Evolutionary conservation across 2,113 vertebrate species (phyloP).

Genomic region (Cochlearius cochlearius): DNA sequence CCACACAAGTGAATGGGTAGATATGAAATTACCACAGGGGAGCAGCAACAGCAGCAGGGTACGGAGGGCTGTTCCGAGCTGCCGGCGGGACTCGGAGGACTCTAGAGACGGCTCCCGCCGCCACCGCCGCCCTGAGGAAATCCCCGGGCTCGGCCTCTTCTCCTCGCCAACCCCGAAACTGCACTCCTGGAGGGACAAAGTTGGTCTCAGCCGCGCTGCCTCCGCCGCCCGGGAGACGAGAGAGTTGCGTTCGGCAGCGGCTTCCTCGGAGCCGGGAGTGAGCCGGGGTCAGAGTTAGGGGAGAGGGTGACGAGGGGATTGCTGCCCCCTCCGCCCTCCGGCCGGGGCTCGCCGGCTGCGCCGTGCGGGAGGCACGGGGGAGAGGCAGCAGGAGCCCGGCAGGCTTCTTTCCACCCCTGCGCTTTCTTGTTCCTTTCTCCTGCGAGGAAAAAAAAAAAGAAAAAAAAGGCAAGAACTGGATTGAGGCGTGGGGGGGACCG

Average conservation of each 20-base stretch:
- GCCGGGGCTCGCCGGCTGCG: background rate
- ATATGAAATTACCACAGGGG: conserved; percentile 68
- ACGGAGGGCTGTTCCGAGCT: conserved; percentile 40
- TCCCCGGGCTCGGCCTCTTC: conserved; percentile 8
- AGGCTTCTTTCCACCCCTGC: conserved; percentile 12
- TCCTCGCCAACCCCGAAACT: background rate
- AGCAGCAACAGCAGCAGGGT: conserved; percentile 45
- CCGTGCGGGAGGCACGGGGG: conserved; percentile 19
- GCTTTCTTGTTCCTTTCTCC: background rate
- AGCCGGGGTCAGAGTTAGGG: conserved; percentile 46
- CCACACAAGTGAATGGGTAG: conserved; percentile 74
- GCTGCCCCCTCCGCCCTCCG: background rate
- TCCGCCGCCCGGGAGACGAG: conserved; percentile 7
- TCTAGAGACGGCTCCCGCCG: conserved; percentile 19
- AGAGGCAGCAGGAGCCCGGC: background rate
- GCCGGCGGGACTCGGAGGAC: conserved; percentile 20
- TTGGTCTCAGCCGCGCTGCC: conserved; percentile 32
- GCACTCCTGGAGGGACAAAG: conserved; percentile 52
- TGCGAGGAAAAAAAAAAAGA: background rate
- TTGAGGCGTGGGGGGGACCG: background rate
- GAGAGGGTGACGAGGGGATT: background rate
- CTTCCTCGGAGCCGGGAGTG: background rate
- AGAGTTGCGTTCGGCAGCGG: background rate
- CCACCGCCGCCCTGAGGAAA: background rate
- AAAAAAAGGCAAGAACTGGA: background rate